Evolutionary conservation across 2,888 invertebrate genomes (phyloP), one percentile per base, ranked within the genome.

Genomic region (Chironomus riparius): DNA sequence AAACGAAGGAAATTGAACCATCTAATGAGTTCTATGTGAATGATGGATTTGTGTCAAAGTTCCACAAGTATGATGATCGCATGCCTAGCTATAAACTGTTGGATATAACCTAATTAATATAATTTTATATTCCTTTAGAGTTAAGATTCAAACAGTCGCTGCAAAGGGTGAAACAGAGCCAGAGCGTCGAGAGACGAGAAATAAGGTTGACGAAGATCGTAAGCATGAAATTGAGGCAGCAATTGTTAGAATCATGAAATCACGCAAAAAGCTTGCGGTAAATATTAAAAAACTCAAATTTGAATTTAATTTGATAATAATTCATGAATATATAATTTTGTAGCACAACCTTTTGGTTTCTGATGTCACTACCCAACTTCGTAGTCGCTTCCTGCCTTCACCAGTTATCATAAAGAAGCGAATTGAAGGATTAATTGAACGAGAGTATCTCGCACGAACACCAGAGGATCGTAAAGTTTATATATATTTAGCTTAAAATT

Each of bases 201-300:
- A 92, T 83, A 98, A 98, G 86, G 97, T 97, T 70, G 98, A 99
- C 83, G 98, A 99, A 85, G 98, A 99, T 85, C 90, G 98, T 80
- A 98, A 98, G 85, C 98, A 98, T 85, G 98, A 98, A 87, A 98
- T 99, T 80, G 99, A 99, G 86, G 98, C 98, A 71, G 98, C 98
- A 78, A 97, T 99, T 82, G 98, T 99, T 78, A 90, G 97, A 82
- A 98, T 99, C 83, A 99, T 99, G 99, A 99, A 99, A 86, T 94
- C 97, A 70, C 88, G 98, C 79, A 97, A 98, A 88, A 91, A 92
- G 81, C 92, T 98, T 91, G 89, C 93, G 84, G 92, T 92, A 84
- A 82, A 87, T 83, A 77, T 2, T 2, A 47, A 76, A 75, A 21
- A 47, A 15, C 47, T 22, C 4, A 18, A 24, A 50, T 28, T 48